Percentiles rank a stretch among this genome's conserved stretches.
Conservation (phyloP, 2,113 vertebrate genomes). For the Anolis carolinensis region DNA sequence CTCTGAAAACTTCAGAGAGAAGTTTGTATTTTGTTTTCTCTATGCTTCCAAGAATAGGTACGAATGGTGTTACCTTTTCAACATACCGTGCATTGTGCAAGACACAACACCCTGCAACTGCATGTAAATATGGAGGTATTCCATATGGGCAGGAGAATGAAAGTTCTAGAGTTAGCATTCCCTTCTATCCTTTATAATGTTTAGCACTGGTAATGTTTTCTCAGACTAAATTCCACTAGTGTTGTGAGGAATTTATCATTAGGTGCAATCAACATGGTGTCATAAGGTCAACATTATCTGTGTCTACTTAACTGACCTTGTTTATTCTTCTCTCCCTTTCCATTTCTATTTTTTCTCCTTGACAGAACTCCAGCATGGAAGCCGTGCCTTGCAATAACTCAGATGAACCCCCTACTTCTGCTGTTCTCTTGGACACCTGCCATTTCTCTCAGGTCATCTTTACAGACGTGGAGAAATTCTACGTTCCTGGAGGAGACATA, state of each 20-base stretch:
- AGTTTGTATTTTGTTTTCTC: background rate
- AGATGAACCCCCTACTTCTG: constrained; percentile 62
- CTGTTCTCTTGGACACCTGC: constrained; percentile 51
- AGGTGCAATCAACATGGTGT: background rate
- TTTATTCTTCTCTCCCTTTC: background rate
- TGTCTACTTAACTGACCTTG: background rate
- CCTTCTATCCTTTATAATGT: background rate
- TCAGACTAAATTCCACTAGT: background rate
- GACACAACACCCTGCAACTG: background rate
- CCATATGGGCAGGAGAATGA: too few species aligned
- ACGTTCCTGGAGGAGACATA: constrained; percentile 66
- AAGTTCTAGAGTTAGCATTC: background rate
- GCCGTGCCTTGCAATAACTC: background rate
- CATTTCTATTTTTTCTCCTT: background rate
- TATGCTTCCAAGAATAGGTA: background rate
- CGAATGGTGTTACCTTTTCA: background rate
- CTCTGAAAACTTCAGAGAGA: background rate
- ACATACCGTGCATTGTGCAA: background rate
- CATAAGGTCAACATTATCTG: background rate
- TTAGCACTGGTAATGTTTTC: background rate
- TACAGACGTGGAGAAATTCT: constrained; percentile 67
- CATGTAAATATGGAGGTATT: too few species aligned
- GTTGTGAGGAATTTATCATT: background rate
- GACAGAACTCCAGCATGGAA: constrained; percentile 63
- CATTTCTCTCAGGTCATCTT: constrained; percentile 76